Conservation (phyloP, 2,797 vertebrate genomes). For the Sebastes matsubarae region DNA sequence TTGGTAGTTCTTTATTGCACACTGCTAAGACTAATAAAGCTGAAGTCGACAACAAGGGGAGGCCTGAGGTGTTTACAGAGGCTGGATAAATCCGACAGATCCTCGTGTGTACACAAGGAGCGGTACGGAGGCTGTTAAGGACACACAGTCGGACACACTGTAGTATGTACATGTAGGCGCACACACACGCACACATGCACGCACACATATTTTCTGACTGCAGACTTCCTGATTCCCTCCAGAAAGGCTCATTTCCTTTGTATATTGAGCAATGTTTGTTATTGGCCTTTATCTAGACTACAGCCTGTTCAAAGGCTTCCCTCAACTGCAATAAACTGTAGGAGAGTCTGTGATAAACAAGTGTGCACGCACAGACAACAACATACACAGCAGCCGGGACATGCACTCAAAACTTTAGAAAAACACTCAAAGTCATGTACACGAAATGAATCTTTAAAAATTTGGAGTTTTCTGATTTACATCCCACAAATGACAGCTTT, state of each 20-base stretch:
- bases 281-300: slow-evolving; percentile 12
- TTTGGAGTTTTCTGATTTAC: neutral
- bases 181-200: neutral
- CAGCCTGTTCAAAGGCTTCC: slow-evolving; percentile 26
- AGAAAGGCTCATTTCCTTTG: slow-evolving; percentile 28
- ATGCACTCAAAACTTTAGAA: neutral
- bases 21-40: slow-evolving; percentile 17
- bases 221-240: slow-evolving; percentile 32
- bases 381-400: neutral
- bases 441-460: neutral
- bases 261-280: slow-evolving; percentile 34
- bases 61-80: neutral
- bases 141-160: neutral
- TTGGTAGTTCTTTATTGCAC: neutral
- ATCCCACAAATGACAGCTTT: neutral
- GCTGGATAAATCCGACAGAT: neutral
- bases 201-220: neutral
- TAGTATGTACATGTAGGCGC: neutral
- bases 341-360: neutral
- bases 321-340: neutral
- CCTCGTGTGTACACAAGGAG: neutral
- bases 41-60: neutral
- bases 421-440: neutral
- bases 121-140: neutral
- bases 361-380: neutral